These are phyloP conservation scores for Lepus timidus DNA, from an alignment of 2,113 vertebrate species.

Conservation along the genomic window DNA sequence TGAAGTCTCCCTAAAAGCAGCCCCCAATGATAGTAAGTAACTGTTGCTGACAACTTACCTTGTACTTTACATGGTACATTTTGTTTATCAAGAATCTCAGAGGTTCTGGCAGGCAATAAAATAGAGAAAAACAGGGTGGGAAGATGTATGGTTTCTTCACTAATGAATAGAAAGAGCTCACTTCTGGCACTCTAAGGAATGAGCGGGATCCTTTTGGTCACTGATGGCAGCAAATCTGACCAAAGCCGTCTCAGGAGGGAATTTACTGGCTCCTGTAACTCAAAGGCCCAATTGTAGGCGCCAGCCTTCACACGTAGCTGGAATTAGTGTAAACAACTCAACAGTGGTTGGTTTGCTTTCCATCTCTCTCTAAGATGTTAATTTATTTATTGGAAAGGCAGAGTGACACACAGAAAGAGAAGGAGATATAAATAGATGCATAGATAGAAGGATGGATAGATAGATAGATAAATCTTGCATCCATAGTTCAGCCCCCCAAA, in stretches of 20 bases:
- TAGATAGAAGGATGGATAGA: too few relatives aligned
- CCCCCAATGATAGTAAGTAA: neutral
- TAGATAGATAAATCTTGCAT: too few relatives aligned
- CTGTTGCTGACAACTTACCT: neutral
- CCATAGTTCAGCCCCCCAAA: too few relatives aligned
- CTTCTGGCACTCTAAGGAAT: neutral
- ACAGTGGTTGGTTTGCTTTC: too few relatives aligned
- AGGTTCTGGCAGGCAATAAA: constrained; percentile 49
- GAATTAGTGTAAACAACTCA: neutral
- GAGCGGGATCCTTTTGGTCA: neutral
- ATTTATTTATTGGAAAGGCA: too few relatives aligned
- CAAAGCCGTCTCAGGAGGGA: neutral
- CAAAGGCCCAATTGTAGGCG: neutral
- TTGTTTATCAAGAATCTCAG: constrained; percentile 21
- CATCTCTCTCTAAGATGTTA: too few relatives aligned
- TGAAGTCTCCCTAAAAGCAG: neutral
- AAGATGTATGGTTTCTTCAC: neutral
- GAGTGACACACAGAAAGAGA: too few relatives aligned
- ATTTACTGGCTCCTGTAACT: neutral
- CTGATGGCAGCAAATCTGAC: neutral
- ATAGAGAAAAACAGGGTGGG: neutral
- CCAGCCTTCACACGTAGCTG: neutral
- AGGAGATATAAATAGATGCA: too few relatives aligned
- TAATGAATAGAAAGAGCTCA: constrained; percentile 3
- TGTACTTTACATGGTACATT: constrained; percentile 14